Evolutionary conservation across 2,888 invertebrate genomes (phyloP).

Genomic region (Glyphotaelius pellucidus): DNA sequence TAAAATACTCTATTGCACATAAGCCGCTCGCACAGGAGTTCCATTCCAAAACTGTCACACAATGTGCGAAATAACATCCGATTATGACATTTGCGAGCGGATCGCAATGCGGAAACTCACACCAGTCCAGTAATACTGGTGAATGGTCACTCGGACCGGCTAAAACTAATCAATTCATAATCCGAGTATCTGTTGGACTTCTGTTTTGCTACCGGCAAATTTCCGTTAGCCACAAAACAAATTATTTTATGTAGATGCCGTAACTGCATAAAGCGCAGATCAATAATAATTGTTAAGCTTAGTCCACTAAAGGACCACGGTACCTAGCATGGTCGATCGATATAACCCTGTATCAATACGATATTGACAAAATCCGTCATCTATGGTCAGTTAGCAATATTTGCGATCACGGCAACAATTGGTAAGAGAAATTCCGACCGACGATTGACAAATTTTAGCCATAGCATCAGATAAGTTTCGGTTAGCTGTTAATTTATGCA

Average conservation of each 20-base stretch:
- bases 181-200: neutral
- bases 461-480: no score
- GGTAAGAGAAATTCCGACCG: no score
- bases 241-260: neutral
- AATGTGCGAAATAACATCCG: constrained; percentile 2
- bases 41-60: neutral
- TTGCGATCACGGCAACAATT: no score
- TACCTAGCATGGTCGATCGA: no score
- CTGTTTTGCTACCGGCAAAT: neutral
- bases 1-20: neutral
- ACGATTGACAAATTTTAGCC: no score
- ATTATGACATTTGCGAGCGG: constrained; percentile 28
- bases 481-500: no score
- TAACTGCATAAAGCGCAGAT: neutral
- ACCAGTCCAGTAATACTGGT: neutral
- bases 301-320: no score
- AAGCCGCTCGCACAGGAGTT: neutral
- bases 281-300: no score
- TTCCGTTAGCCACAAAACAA: neutral
- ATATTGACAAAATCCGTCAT: no score
- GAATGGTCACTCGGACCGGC: neutral
- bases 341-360: no score
- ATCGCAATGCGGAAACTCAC: neutral
- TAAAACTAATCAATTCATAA: neutral
- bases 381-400: no score